Evolutionary conservation across 1,140 invertebrate species (phyloP), one percentile per base, ranked within the genome.

Genomic region (Platorchestia sp.): DNA sequence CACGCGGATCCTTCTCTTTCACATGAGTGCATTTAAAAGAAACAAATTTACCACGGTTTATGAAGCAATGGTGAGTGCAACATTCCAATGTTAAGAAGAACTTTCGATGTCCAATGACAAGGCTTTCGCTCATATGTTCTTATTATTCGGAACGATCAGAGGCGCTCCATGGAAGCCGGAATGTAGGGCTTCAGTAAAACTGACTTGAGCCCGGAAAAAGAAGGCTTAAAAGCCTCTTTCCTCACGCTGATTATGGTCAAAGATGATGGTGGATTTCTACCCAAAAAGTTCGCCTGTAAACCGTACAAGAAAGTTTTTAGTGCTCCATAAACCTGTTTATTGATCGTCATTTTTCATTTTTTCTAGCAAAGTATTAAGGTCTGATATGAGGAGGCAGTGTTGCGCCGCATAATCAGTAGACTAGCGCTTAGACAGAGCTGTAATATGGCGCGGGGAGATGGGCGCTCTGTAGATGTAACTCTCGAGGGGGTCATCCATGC

Each of bases 261-360:
- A 44, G 91, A 93, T 93, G 91, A 93, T 47, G 43, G 91, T 45
- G 91, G 91, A 93, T 93, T 93, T 93, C 44, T 45, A 45, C 45
- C 45, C 22, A 93, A 93, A 93, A 93, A 93, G 43, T 93, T 93
- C 36, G 91, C 91, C 40, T 93, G 91, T 93, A 93, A 93, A 93
- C 43, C 91, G 41, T 93, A 45, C 43, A 45, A 47, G 45, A 47
- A 93, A 93, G 91, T 93, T 93, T 93, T 93, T 93, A 93, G 44
- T 44, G 91, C 91, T 42, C 45, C 91, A 93, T 93, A 93, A 93
- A 93, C 91, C 91, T 93, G 91, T 93, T 45, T 93, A 93, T 93
- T 93, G 91, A 93, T 44, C 91, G 91, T 45, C 91, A 93, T 93
- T 75, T 22, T 75, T 75, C 59, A 75, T 75, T 75, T 75, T 75